phyloP scores from a whole-genome alignment of 2,797 vertebrate genomes.

The Pangasius djambal region DNA sequence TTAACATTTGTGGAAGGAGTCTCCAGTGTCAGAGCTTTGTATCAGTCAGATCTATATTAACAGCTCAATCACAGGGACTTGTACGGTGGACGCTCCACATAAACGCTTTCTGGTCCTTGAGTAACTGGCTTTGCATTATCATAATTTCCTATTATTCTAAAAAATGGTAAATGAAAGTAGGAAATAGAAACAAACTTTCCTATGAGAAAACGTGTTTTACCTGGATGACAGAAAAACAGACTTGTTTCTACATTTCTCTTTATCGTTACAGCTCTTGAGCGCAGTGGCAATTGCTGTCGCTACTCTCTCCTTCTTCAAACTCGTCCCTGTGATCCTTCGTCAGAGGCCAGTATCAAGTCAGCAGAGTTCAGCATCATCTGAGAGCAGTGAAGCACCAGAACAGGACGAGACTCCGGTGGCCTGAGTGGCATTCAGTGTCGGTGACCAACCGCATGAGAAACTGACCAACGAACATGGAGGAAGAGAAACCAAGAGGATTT shows the following conservation, averaged over 20 bases:
- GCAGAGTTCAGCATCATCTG: not conserved
- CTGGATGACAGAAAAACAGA: not conserved
- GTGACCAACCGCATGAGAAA: not conserved
- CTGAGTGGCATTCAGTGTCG: not conserved
- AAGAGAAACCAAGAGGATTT: not conserved
- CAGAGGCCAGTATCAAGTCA: constrained; percentile 14
- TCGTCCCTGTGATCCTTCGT: constrained; percentile 23
- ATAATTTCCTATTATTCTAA: not conserved
- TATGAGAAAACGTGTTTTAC: not conserved
- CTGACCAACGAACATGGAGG: not conserved
- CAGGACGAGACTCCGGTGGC: not conserved
- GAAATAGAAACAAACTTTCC: not conserved
- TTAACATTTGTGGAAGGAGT: no score
- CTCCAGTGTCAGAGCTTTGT: no score
- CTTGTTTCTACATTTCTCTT: not conserved
- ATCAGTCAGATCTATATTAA: not conserved
- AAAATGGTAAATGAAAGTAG: not conserved
- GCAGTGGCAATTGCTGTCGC: constrained; percentile 24
- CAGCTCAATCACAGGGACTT: not conserved
- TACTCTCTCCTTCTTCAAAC: constrained; percentile 39
- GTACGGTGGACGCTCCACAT: no score
- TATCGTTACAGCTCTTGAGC: constrained; percentile 29
- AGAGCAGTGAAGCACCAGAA: not conserved
- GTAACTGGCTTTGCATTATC: not conserved
- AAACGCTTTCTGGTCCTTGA: no score